Base-by-base conservation (phyloP, 35 echinoderm and acorn worm genomes). In the Acanthaster planci region DNA sequence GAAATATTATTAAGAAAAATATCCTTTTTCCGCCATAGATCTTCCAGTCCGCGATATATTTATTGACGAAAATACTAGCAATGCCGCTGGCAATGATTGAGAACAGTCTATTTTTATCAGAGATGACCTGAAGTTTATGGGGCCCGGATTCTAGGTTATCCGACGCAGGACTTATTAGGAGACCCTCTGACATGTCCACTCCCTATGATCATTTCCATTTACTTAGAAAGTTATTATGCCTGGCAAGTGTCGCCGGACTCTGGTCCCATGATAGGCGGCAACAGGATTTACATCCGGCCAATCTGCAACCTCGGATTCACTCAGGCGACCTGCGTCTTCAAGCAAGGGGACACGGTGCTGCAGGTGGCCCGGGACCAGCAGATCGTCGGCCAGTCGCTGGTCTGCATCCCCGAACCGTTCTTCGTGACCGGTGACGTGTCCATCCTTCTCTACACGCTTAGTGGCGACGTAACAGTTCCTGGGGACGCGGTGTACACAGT, bases 381-480 rank as follows among this genome's bases (percentile, higher is more conserved):
- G 64, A 72, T 34, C 34, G 34, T 72, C 34, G 64, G 34, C 19
- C 14, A 19, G 2, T 19, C 23, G 26, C 26, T 72, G 26, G 26
- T 31, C 34, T 72, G 64, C 64, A 72, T 72, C 64, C 64, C 64
- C 34, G 23, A 26, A 10, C 64, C 64, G 64, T 72, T 72, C 64
- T 72, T 12, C 29, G 64, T 72, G 23, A 72, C 64, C 8, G 64
- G 26, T 14, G 64, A 72, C n/a, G 64, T 72, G 26, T 31, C 64
- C 29, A 72, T 72, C 14, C 23, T 72, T 2, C 21, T 72, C 23
- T 72, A 72, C 30, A 72, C 14, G 34, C 10, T 31, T 0, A 10
- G 34, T 26, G 64, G 10, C 9, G 29, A 35, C 14, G 23, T 8
- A 1, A 26, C 4, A 27, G 26, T 34, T 35, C 30, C 64, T 14